Percentiles rank a stretch among this genome's conserved stretches.
These are phyloP conservation scores for Criorhina ranunculi DNA, from an alignment of 2,888 invertebrate genomes.

Conservation along the genomic window DNA sequence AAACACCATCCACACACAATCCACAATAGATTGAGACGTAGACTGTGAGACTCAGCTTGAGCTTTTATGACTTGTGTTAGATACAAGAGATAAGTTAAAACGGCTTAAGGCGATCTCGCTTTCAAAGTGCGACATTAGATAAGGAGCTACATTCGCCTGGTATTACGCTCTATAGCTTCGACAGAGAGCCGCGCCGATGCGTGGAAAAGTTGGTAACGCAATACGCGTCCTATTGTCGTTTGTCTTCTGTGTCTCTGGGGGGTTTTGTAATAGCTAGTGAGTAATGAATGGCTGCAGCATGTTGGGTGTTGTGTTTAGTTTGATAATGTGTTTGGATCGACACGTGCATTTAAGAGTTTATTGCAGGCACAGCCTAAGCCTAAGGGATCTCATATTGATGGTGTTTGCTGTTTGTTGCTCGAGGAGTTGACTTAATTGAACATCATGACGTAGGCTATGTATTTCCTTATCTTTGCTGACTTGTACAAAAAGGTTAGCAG, in stretches of 20 bases:
- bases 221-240: constrained; percentile 39
- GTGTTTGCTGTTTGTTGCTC: not conserved
- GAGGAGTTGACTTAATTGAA: too few species aligned
- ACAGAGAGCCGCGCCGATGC: constrained; percentile 46
- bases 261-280: constrained; percentile 56
- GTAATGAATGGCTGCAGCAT: constrained; percentile 59
- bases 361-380: too few species aligned
- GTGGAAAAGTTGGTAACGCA: constrained; percentile 60
- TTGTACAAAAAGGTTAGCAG: too few species aligned
- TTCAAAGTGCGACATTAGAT: constrained; percentile 46
- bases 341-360: constrained; percentile 45
- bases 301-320: constrained; percentile 57
- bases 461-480: too few species aligned
- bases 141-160: constrained; percentile 37
- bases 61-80: constrained; percentile 52
- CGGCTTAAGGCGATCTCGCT: constrained; percentile 20
- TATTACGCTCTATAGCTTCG: constrained; percentile 38
- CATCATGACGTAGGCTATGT: too few species aligned
- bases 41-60: constrained; percentile 7
- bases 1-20: constrained; percentile 69
- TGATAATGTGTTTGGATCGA: constrained; percentile 25
- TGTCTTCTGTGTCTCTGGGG: constrained; percentile 20
- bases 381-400: not conserved
- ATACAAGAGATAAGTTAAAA: constrained; percentile 56
- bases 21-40: constrained; percentile 30